A percentile compares a stretch with the other conserved stretches of the same genome.
These are phyloP conservation scores for Lanius ludovicianus DNA, from an alignment of 2,113 vertebrate species.

Conservation along the genomic window DNA sequence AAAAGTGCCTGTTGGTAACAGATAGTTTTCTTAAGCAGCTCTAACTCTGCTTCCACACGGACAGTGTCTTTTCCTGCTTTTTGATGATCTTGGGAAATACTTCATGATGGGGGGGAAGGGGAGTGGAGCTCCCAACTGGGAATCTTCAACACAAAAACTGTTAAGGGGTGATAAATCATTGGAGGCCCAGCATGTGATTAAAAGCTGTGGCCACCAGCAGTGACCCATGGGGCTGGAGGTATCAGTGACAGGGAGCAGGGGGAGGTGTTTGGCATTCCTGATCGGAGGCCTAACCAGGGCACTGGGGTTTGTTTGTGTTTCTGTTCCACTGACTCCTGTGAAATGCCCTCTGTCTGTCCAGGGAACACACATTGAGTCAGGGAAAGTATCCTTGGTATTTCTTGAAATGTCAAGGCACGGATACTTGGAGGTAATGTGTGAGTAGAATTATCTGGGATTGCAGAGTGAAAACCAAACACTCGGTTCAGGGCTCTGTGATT, in stretches of 20 bases:
- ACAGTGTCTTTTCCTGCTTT: not conserved
- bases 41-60: not conserved
- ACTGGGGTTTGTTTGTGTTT: slow-evolving; percentile 64
- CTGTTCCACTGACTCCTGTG: slow-evolving; percentile 65
- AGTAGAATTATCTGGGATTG: not conserved
- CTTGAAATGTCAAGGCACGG: not conserved
- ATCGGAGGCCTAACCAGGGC: slow-evolving; percentile 13
- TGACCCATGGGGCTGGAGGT: slow-evolving; percentile 63
- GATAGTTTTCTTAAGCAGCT: not conserved
- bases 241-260: slow-evolving; percentile 65
- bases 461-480: not conserved
- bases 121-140: not conserved
- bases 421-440: not conserved
- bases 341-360: slow-evolving; percentile 61
- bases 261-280: slow-evolving; percentile 67
- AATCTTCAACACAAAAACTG: slow-evolving; percentile 55
- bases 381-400: slow-evolving; percentile 57
- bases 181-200: slow-evolving; percentile 47
- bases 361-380: slow-evolving; percentile 53
- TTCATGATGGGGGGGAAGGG: not conserved
- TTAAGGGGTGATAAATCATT: slow-evolving; percentile 61
- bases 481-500: not conserved
- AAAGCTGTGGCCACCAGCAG: slow-evolving; percentile 62
- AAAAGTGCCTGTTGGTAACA: not conserved
- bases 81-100: not conserved